Percentiles rank a stretch among this genome's conserved stretches.
Conservation (phyloP, 1,140 invertebrate genomes). For the Plodia interpunctella region DNA sequence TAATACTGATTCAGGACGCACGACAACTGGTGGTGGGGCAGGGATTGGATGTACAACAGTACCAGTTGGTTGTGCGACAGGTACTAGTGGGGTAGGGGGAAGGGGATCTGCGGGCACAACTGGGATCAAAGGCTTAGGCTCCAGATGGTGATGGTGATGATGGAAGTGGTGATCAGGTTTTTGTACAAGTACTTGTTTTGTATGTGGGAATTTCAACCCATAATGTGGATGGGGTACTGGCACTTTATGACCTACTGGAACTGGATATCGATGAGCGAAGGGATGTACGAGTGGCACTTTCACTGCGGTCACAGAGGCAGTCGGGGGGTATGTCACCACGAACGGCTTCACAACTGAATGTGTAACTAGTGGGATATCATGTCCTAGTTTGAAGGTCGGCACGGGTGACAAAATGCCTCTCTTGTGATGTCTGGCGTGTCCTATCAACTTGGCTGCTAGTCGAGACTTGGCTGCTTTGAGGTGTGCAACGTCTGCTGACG, state of each 20-base stretch:
- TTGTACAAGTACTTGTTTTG: constrained; percentile 44
- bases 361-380: constrained; percentile 65
- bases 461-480: constrained; percentile 49
- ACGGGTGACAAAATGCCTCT: constrained; percentile 58
- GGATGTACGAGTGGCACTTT: constrained; percentile 64
- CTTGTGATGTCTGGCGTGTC: constrained; percentile 56
- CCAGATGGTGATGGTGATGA: constrained; percentile 66
- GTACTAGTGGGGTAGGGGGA: constrained; percentile 34
- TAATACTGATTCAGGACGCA: constrained; percentile 35
- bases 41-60: constrained; percentile 44
- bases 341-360: constrained; percentile 71
- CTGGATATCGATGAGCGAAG: constrained; percentile 41
- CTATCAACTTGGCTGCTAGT: constrained; percentile 37
- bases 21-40: constrained; percentile 33
- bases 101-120: constrained; percentile 38
- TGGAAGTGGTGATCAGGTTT: constrained; percentile 59
- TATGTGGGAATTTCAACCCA: constrained; percentile 56
- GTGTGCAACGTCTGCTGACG: constrained; percentile 47
- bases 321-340: constrained; percentile 67
- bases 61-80: constrained; percentile 39
- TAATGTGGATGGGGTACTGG: constrained; percentile 58
- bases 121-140: constrained; percentile 46
- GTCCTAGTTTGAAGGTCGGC: constrained; percentile 67
- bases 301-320: constrained; percentile 59
- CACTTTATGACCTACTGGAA: constrained; percentile 46